These are phyloP conservation scores for Rhynchonycteris naso DNA, from an alignment of 2,797 vertebrate species.

Conservation along the genomic window DNA sequence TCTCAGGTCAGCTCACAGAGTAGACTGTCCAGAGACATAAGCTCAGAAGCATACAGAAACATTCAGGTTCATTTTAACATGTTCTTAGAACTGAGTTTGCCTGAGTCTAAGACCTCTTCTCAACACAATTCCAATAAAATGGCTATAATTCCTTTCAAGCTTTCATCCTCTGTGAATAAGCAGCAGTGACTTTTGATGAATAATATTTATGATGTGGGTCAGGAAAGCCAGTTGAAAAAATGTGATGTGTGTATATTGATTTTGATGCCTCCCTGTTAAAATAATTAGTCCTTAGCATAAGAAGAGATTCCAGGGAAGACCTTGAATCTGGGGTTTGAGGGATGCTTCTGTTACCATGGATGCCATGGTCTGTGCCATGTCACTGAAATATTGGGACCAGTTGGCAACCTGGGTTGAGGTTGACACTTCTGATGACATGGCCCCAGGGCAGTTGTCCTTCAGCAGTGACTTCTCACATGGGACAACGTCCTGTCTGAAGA, in stretches of 20 bases:
- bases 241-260: accelerated
- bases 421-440: accelerated
- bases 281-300: not conserved
- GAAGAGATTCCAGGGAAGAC: not conserved
- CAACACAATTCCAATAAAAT: accelerated
- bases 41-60: not conserved
- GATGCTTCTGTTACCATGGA: not conserved
- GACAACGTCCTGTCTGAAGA: no score
- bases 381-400: not conserved
- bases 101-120: not conserved
- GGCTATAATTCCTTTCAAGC: no score
- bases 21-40: not conserved
- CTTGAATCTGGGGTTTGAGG: accelerated
- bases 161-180: accelerated
- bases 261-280: not conserved
- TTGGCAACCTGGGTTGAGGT: accelerated
- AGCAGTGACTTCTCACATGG: not conserved
- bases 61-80: not conserved
- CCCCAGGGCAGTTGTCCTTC: accelerated
- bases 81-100: not conserved
- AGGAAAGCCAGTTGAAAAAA: not conserved
- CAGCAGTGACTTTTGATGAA: accelerated
- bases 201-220: accelerated
- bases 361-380: accelerated
- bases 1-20: not conserved